Evolutionary conservation across 2,113 vertebrate species (phyloP).

Genomic region (Lophochroa leadbeateri): DNA sequence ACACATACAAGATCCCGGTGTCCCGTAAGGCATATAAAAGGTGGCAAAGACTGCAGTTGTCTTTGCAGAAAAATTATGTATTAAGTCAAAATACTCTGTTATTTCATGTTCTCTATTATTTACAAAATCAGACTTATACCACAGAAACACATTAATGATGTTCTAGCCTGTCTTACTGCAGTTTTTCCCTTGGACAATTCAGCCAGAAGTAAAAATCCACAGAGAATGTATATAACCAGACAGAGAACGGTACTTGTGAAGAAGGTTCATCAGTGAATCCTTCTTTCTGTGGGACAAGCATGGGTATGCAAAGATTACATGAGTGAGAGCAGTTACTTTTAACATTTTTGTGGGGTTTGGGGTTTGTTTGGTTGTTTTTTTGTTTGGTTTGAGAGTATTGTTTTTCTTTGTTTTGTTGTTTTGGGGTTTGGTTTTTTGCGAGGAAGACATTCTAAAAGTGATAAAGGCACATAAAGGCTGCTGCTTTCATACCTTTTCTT

Average conservation of each 20-base stretch:
- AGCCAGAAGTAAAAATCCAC: neutral
- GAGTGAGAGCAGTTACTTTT: neutral
- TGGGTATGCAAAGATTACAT: neutral
- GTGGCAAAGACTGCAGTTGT: neutral
- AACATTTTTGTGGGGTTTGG: neutral
- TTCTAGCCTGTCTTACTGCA: neutral
- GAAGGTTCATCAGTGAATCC: neutral
- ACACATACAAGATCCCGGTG: neutral
- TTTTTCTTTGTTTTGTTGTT: neutral
- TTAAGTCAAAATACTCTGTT: neutral
- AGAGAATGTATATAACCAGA: neutral
- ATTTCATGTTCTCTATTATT: neutral
- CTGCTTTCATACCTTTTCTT: neutral
- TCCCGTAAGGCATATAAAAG: neutral
- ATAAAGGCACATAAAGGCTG: neutral
- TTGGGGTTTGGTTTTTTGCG: neutral
- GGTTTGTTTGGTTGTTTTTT: neutral
- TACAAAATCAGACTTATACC: neutral
- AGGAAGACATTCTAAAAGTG: neutral
- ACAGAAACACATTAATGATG: neutral
- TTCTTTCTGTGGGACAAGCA: neutral
- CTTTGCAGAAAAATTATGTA: neutral
- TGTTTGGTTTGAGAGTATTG: neutral
- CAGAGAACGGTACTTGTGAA: neutral
- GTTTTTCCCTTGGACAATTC: neutral